A percentile compares a stretch with the other conserved stretches of the same genome.
Evolutionary conservation across 2,888 invertebrate genomes (phyloP).

Genomic region (Tetanocera ferruginea): DNA sequence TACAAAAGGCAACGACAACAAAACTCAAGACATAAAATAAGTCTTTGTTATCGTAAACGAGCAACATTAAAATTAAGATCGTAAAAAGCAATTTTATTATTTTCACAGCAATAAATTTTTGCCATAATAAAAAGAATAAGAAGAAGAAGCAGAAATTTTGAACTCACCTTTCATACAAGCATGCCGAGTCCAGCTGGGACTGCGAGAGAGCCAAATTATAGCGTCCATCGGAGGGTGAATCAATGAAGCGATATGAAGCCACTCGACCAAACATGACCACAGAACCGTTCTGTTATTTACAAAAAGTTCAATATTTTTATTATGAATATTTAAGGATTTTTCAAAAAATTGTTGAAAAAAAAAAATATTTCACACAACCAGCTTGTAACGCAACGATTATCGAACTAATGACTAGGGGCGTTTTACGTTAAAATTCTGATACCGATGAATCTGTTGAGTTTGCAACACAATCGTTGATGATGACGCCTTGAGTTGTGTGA

Average conservation of each 20-base stretch:
- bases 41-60: background rate
- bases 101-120: background rate
- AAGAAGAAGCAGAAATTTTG: conserved; percentile 6
- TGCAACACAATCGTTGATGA: background rate
- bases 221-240: conserved; percentile 85
- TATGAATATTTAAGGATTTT: background rate
- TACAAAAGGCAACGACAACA: conserved; percentile 45
- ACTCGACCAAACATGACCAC: conserved; percentile 88
- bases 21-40: background rate
- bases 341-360: background rate
- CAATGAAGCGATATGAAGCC: conserved; percentile 87
- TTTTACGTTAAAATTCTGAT: background rate
- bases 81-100: background rate
- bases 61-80: conserved; percentile 31
- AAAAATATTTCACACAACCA: background rate
- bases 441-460: background rate
- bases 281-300: conserved; percentile 78
- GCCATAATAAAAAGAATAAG: background rate
- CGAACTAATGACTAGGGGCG: conserved; percentile 29
- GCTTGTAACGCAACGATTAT: background rate
- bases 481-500: conserved; percentile 13
- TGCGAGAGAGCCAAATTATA: conserved; percentile 83
- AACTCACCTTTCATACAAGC: conserved; percentile 85
- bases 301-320: background rate
- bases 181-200: conserved; percentile 80